Conservation (phyloP, 2,113 vertebrate genomes). For the Sinocyclocheilus rhinocerous region DNA sequence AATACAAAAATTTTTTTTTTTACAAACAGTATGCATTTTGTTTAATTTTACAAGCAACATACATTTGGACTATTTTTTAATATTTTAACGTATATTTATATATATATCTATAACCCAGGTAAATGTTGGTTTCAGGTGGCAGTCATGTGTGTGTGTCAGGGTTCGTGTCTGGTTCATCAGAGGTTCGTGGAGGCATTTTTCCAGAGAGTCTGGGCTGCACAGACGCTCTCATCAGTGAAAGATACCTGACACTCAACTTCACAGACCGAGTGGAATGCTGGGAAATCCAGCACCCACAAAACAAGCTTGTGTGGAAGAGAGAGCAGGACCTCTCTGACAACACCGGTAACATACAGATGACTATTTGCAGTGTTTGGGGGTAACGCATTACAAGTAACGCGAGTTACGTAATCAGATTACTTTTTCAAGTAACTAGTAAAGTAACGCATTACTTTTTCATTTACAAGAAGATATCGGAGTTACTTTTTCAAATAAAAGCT, state of each 20-base stretch:
- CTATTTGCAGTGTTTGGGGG: neutral
- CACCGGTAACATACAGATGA: conserved; percentile 54
- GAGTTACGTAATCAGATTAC: too few species aligned
- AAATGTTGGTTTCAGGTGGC: conserved; percentile 50
- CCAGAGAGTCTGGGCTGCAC: conserved; percentile 66
- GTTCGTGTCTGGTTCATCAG: conserved; percentile 52
- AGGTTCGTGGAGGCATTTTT: neutral
- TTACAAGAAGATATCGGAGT: too few species aligned
- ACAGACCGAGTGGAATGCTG: conserved; percentile 68
- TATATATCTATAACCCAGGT: too few species aligned
- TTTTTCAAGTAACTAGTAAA: too few species aligned
- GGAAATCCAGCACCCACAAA: conserved; percentile 66
- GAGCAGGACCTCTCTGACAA: conserved; percentile 31
- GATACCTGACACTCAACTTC: conserved; percentile 72
- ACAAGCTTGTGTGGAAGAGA: conserved; percentile 70
- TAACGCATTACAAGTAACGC: too few species aligned
- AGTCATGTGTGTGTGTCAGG: conserved; percentile 59
- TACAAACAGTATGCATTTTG: too few species aligned
- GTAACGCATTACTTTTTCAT: too few species aligned
- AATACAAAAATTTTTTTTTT: too few species aligned
- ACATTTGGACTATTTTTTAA: neutral
- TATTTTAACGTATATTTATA: neutral
- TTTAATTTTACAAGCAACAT: too few species aligned
- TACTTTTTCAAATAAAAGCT: too few species aligned
- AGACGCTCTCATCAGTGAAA: conserved; percentile 78